Evolutionary conservation across 2,797 vertebrate species (phyloP).

Genomic region (Danio albolineatus): DNA sequence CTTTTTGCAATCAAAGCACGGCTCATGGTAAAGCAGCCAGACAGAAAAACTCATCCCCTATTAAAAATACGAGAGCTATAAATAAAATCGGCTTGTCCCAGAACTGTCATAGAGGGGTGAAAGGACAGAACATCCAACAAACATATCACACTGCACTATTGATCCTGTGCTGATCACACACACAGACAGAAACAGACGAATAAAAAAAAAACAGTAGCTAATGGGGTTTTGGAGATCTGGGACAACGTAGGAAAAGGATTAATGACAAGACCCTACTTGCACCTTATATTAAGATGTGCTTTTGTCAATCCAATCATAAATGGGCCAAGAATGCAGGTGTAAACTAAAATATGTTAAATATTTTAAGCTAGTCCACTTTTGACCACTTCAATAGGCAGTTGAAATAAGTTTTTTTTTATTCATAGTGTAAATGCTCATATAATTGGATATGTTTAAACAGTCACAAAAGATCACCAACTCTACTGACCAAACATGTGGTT

Average conservation of each 20-base stretch:
- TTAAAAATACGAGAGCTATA: constrained; percentile 48
- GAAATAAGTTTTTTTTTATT: no score
- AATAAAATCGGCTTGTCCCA: constrained; percentile 53
- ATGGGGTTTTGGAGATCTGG: constrained; percentile 38
- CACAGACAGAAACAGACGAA: constrained; percentile 11
- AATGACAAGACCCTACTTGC: no score
- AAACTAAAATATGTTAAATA: no score
- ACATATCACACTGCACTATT: constrained; percentile 43
- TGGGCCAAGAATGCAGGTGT: no score
- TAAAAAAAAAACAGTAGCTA: constrained; percentile 12
- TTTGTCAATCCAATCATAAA: no score
- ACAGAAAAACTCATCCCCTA: constrained; percentile 30
- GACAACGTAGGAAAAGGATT: not conserved
- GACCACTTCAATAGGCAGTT: no score
- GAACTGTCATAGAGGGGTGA: constrained; percentile 55
- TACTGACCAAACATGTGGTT: no score
- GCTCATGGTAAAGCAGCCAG: constrained; percentile 14
- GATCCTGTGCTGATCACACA: constrained; percentile 37
- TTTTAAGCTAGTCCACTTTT: no score
- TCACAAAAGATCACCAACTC: no score
- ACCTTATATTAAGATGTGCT: no score
- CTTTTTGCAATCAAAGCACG: constrained; percentile 32
- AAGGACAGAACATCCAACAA: constrained; percentile 43
- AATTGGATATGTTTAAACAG: no score
- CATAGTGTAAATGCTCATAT: no score